Percentiles rank a stretch among this genome's conserved stretches.
phyloP scores from a whole-genome alignment of 2,888 invertebrate species.

The Eupithecia tripunctaria region DNA sequence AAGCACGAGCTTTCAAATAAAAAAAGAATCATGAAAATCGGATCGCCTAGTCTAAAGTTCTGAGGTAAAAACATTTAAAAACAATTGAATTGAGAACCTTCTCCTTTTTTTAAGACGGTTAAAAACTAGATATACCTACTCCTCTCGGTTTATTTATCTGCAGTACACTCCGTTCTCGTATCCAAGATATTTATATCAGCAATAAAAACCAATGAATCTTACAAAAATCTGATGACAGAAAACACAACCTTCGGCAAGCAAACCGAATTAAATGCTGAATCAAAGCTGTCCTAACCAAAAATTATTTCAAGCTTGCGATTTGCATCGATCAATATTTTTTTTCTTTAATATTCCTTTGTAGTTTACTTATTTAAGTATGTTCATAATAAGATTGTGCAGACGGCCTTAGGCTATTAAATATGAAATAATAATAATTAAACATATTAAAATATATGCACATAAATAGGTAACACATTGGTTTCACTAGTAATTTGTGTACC shows the following conservation, averaged over 20 bases:
- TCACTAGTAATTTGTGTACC: background rate
- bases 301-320: background rate
- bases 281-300: background rate
- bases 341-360: background rate
- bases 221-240: background rate
- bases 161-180: background rate
- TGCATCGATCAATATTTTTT: background rate
- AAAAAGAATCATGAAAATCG: too few relatives aligned
- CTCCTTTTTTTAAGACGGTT: too few relatives aligned
- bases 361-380: too few relatives aligned
- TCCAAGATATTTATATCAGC: background rate
- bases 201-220: too few relatives aligned
- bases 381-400: too few relatives aligned
- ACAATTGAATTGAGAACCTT: too few relatives aligned
- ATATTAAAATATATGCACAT: background rate
- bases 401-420: background rate
- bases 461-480: background rate
- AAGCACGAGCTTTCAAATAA: too few relatives aligned
- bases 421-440: background rate
- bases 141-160: too few relatives aligned
- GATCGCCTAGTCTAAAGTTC: too few relatives aligned
- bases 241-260: background rate
- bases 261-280: background rate
- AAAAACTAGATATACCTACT: too few relatives aligned
- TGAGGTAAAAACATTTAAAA: too few relatives aligned